Evolutionary conservation across 53 echinoderm and acorn worm genomes (phyloP), one percentile per base, ranked within the genome.

Genomic region (Glandiceps talaboti): DNA sequence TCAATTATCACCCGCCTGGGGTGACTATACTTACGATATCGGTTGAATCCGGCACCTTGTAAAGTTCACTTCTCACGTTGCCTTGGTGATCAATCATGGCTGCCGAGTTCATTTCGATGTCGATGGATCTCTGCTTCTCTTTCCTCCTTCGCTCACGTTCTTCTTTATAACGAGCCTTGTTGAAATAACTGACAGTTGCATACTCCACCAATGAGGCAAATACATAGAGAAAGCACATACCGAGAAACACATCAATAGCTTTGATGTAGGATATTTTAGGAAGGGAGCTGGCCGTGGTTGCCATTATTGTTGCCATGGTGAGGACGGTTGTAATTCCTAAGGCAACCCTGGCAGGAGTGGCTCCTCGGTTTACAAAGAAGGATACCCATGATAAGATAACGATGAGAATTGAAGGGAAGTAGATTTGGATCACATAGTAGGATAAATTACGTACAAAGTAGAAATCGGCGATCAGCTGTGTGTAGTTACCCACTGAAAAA

Each of bases 201-300:
- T 87, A 94, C 83, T 94, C 94, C 74, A 94, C 73, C 29, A 94
- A 80, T 33, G 94, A 91, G 29, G 92, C 92, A 86, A 94, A 94
- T 74, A 92, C 94, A 31, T 85, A 94, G 25, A 94, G 76, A 77
- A 91, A 92, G 31, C 94, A 94, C 83, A 92, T 86, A 33, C 83
- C 90, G 77, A 94, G 79, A 72, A 86, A 94, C 14, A 94, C 73
- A 73, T 94, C 94, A 31, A 94, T 91, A 0, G 94, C 80, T 84
- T 95, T 95, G 77, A 95, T 73, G 88, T 95, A 95, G n/a, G 95
- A 95, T 0, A 95, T 81, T 76, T 92, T 92, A 0, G 92, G 95
- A 27, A 95, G 90, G 1, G 88, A 83, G 30, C 80, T 82, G 25
- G 88, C 88, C 1, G 88, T 92, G 32, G 88, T 90, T 31, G 88